Evolutionary conservation across 1,140 invertebrate genomes (phyloP).

Genomic region (Drosophila simulans): DNA sequence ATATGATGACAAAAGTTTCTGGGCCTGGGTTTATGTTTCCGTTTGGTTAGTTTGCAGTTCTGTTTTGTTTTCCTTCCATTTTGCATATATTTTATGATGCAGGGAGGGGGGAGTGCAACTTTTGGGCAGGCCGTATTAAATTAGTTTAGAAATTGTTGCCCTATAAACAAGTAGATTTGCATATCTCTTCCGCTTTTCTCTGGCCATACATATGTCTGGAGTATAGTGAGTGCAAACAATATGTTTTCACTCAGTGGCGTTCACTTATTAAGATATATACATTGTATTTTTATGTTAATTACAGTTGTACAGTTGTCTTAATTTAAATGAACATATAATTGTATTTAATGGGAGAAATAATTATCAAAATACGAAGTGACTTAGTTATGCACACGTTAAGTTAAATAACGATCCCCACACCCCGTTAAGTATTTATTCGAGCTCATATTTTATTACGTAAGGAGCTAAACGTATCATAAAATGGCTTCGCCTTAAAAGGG

Average conservation of each 20-base stretch:
- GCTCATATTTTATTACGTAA: background rate
- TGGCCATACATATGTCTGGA: conserved; percentile 30
- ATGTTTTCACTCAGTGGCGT: conserved; percentile 34
- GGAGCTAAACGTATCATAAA: background rate
- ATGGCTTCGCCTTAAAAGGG: background rate
- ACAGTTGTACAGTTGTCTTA: too few species aligned
- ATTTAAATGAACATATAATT: too few species aligned
- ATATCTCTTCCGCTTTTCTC: conserved; percentile 29
- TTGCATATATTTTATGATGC: conserved; percentile 56
- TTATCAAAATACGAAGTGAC: too few species aligned
- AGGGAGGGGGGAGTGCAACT: background rate
- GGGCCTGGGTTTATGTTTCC: conserved; percentile 28
- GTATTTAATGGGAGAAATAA: too few species aligned
- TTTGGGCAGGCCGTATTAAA: conserved; percentile 48
- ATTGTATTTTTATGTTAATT: background rate
- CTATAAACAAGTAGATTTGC: conserved; percentile 70
- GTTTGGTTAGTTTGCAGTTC: conserved; percentile 49
- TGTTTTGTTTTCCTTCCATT: conserved; percentile 41
- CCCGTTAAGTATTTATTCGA: background rate
- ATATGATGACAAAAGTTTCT: conserved; percentile 58
- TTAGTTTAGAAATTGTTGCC: conserved; percentile 74
- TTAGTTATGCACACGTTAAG: too few species aligned
- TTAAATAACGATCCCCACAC: too few species aligned
- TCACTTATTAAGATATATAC: background rate
- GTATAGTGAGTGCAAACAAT: conserved; percentile 35